Base-by-base conservation (phyloP, 2,888 invertebrate genomes). In the Catotricha subobsoleta region DNA sequence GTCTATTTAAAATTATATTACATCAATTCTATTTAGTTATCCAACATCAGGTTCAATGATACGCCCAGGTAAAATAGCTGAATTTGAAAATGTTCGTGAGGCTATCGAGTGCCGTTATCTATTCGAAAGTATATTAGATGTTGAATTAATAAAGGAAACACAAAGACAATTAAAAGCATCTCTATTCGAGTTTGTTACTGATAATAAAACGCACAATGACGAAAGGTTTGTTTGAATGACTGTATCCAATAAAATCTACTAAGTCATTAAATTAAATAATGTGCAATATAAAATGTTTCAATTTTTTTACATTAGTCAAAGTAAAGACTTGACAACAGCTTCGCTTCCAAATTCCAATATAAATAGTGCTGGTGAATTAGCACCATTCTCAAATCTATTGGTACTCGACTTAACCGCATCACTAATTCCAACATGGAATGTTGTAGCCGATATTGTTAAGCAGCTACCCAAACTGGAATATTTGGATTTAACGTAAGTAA, bases 31-130 rank as follows among this genome's bases (percentile, higher is more conserved):
- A 41, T 54, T 58, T 49, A 77, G 76, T 38, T 67, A 75, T 56
- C 73, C 78, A n/a, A 80, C 72, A 2, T 80, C 90, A 31, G 94
- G 90, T 0, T 91, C 92, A 6, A 88, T 95, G 59, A 72, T 94
- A 47, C 74, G 88, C 29, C 77, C 79, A 1, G 78, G 76, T 49
- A 91, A 91, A 63, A 74, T 82, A 6, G 68, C 74, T 42, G 69
- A 76, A 34, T 81, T 80, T 39, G 71, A 71, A 50, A 74, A 76
- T 10, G 73, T 83, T 48, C 69, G 80, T 45, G 71, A 74, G 45
- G 87, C 92, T 20, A 76, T 92, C 18, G 64, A 67, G 46, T 67
- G 72, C 40, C 69, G 79, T 29, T 87, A 87, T 49, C 48, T 60
- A 5, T 52, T 51, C 44, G 66, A 74, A 57, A 55, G 74, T 62